Evolutionary conservation across 2,113 vertebrate species (phyloP).

Genomic region (Rhinolophus ferrumequinum): DNA sequence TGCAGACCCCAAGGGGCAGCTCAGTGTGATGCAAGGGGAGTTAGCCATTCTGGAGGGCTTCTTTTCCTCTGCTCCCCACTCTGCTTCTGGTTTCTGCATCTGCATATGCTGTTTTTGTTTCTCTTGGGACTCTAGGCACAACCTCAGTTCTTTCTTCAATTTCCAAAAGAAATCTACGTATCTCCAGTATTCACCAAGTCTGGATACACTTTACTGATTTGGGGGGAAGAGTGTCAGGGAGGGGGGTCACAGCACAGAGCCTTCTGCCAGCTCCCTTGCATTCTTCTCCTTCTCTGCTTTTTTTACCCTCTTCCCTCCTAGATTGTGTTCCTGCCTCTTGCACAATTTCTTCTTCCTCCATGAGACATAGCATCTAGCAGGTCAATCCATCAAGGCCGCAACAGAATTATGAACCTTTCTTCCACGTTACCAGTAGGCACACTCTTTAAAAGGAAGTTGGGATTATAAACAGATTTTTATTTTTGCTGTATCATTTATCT

Average conservation of each 20-base stretch:
- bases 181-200: background rate
- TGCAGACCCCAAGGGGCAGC: background rate
- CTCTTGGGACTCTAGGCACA: background rate
- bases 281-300: background rate
- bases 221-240: background rate
- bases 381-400: slow-evolving; percentile 11
- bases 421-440: background rate
- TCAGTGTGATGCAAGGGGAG: background rate
- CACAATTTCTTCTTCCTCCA: slow-evolving; percentile 22
- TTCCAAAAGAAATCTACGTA: slow-evolving; percentile 21
- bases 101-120: background rate
- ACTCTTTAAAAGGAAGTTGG: slow-evolving; percentile 44
- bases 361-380: slow-evolving; percentile 11
- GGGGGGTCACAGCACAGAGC: background rate
- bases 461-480: slow-evolving; percentile 43
- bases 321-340: background rate
- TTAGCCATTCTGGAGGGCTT: background rate
- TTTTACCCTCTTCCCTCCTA: background rate
- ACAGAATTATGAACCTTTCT: background rate
- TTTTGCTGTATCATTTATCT: slow-evolving; percentile 29
- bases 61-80: background rate
- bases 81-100: slow-evolving; percentile 16
- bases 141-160: slow-evolving; percentile 12
- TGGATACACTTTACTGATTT: background rate
- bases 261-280: background rate